Conservation (phyloP, 2,888 invertebrate species). For the Stenodera caucasica region DNA sequence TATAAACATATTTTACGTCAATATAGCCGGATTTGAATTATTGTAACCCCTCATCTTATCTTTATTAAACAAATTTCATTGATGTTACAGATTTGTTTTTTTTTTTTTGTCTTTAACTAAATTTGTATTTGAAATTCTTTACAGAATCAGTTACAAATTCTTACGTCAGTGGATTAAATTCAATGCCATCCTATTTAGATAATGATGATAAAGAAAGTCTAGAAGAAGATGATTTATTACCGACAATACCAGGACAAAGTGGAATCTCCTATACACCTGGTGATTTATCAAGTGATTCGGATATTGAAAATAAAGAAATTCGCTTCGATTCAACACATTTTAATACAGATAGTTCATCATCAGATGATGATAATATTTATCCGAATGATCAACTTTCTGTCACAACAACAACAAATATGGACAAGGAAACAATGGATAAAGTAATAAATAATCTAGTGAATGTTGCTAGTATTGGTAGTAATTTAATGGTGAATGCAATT, state of each 20-base stretch:
- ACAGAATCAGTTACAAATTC: conserved; percentile 51
- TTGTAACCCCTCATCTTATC: too few species aligned
- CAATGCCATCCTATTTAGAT: conserved; percentile 54
- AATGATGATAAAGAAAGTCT: conserved; percentile 46
- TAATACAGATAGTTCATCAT: conserved; percentile 49
- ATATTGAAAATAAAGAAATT: conserved; percentile 49
- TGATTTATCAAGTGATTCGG: conserved; percentile 50
- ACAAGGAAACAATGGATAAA: conserved; percentile 17
- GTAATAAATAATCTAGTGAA: conserved; percentile 20
- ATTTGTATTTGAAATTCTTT: conserved; percentile 8
- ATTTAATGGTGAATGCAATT: conserved; percentile 31
- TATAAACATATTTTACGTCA: too few species aligned
- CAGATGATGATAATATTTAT: conserved; percentile 45
- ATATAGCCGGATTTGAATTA: too few species aligned
- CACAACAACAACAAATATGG: not conserved
- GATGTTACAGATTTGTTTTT: too few species aligned
- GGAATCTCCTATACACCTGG: conserved; percentile 35
- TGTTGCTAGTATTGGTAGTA: conserved; percentile 19
- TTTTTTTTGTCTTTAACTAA: not conserved
- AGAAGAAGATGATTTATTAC: conserved; percentile 52
- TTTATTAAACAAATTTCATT: too few species aligned
- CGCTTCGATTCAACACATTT: conserved; percentile 54
- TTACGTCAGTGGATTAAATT: conserved; percentile 46
- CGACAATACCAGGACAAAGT: conserved; percentile 27
- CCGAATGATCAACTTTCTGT: conserved; percentile 39